Evolutionary conservation across 2,113 vertebrate species (phyloP).

Genomic region (Dendrocopos noguchii): DNA sequence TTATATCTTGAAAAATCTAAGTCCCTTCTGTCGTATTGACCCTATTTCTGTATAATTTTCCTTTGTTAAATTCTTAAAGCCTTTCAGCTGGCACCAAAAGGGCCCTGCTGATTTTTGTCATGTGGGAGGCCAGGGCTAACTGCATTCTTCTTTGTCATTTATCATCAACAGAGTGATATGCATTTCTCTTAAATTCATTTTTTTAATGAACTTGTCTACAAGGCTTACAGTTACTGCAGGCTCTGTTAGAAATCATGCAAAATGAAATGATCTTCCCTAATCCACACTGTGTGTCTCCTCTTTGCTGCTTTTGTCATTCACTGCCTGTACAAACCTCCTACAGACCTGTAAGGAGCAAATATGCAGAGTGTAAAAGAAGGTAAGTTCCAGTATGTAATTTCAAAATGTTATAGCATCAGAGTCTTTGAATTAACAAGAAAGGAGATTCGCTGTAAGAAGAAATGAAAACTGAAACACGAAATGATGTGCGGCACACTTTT

Average conservation of each 20-base stretch:
- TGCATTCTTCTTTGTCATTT: background rate
- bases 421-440: background rate
- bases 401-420: background rate
- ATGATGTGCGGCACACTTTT: background rate
- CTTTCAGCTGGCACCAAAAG: background rate
- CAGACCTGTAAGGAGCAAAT: background rate
- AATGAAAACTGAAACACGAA: background rate
- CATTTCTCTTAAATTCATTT: background rate
- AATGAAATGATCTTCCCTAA: background rate
- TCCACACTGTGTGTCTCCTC: background rate
- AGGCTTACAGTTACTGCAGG: background rate
- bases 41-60: background rate
- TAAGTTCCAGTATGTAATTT: background rate
- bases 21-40: background rate
- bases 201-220: background rate
- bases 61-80: background rate
- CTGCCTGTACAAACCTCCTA: background rate
- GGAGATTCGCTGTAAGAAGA: background rate
- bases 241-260: background rate
- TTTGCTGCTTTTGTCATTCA: background rate
- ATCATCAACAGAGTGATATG: background rate
- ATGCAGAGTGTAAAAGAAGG: background rate
- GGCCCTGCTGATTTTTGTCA: background rate
- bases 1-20: background rate
- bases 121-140: background rate